A percentile compares a stretch with the other conserved stretches of the same genome.
These are phyloP conservation scores for Mirounga angustirostris DNA, from an alignment of 2,113 vertebrate species.

Conservation along the genomic window DNA sequence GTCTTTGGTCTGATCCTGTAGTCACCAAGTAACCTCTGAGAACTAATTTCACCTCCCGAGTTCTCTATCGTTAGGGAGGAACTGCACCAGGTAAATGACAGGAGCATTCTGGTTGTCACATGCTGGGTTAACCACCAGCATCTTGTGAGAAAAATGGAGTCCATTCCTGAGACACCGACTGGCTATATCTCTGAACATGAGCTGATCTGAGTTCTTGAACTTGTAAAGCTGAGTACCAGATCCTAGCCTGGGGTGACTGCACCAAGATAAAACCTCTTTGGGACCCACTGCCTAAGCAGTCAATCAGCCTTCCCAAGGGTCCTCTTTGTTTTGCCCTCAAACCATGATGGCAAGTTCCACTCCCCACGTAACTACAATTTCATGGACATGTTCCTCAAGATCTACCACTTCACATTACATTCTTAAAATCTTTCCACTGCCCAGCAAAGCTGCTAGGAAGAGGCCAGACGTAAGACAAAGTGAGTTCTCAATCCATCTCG, in stretches of 20 bases:
- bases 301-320: background rate
- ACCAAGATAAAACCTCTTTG: background rate
- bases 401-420: background rate
- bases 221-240: background rate
- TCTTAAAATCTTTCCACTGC: background rate
- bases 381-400: background rate
- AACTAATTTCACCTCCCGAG: background rate
- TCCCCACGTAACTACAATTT: background rate
- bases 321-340: background rate
- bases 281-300: background rate
- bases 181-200: background rate
- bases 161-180: background rate
- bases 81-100: background rate
- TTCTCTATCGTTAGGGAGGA: background rate
- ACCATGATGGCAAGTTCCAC: background rate
- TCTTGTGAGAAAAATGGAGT: background rate
- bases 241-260: background rate
- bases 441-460: background rate
- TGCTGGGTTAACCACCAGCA: background rate
- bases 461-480: background rate
- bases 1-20: conserved; percentile 5
- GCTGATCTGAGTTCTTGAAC: background rate
- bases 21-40: background rate
- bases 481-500: background rate
- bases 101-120: background rate